phyloP scores from a whole-genome alignment of 1,140 invertebrate species.

The Drosophila azteca region DNA sequence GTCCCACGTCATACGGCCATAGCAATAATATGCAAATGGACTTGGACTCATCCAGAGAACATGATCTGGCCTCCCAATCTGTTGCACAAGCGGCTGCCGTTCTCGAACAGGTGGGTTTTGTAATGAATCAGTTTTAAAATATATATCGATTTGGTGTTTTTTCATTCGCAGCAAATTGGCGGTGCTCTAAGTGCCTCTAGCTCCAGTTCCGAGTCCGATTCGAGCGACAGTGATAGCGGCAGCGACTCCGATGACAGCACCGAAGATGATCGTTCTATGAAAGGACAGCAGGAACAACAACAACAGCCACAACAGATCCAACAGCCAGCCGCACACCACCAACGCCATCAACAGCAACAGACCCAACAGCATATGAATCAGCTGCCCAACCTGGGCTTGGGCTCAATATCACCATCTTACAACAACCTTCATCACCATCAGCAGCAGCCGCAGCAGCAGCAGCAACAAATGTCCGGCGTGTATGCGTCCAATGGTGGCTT shows the following conservation, averaged over 20 bases:
- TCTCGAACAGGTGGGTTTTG: conserved; percentile 66
- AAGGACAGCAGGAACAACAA: conserved; percentile 25
- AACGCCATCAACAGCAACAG: conserved; percentile 64
- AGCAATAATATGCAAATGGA: conserved; percentile 67
- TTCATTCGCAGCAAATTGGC: conserved; percentile 70
- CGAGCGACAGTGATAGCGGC: conserved; percentile 84
- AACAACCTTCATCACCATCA: conserved; percentile 65
- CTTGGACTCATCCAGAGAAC: conserved; percentile 54
- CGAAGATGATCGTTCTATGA: conserved; percentile 58
- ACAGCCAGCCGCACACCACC: background rate
- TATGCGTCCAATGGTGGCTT: conserved; percentile 83
- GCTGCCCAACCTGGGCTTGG: conserved; percentile 47
- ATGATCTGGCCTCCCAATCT: conserved; percentile 59
- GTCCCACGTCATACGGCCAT: conserved; percentile 46
- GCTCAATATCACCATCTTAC: conserved; percentile 40
- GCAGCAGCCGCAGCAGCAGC: conserved; percentile 49
- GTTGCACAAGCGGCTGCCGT: conserved; percentile 72
- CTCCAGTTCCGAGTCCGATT: conserved; percentile 83
- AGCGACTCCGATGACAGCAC: conserved; percentile 82
- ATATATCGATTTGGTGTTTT: background rate
- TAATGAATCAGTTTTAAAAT: too few relatives aligned
- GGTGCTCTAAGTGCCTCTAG: conserved; percentile 75
- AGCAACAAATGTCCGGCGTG: conserved; percentile 65
- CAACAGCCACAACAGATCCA: conserved; percentile 14
- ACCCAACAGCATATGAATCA: conserved; percentile 55